Evolutionary conservation across 2,113 vertebrate species (phyloP), one percentile per base, ranked within the genome.

Genomic region (Jacana jacana): DNA sequence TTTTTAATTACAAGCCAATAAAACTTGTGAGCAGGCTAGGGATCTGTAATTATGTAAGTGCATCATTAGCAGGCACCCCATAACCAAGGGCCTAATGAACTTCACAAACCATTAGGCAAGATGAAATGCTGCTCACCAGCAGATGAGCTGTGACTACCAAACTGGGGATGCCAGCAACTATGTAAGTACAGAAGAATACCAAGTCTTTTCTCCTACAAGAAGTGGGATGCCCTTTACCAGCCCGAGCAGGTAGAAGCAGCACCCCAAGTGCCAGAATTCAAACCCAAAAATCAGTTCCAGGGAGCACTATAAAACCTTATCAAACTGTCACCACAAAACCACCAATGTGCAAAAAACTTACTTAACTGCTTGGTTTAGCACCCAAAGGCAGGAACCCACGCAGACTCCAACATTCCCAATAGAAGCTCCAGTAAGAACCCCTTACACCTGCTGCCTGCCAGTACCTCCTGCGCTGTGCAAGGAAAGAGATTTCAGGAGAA

Each of bases 391-490:
- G 51, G 65, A 37, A 88, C 33, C 13, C 13, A 23, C 0, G 0
- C 2, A 1, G 54, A 7, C 24, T 25, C 37, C 51, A 7, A 0
- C 1, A 1, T 8, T 84, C 22, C 55, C 42, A 28, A 1, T 3
- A 17, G 37, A 54, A 91, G 20, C 33, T 83, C 27, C 40, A 11
- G 1, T 1, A 44, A 0, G 3, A 55, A 22, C 8, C 44, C 23
- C n/a, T 88, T 24, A 6, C 6, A 10, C 16, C 46, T 66, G 19
- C 25, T 33, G 9, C n/a, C 77, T 42, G 44, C 42, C 55, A 46
- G 0, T 2, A 33, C 30, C n/a, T 27, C 30, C 60, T 7, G 1
- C 0, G 0, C 31, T 27, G 15, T 28, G 30, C 20, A 66, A 78
- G 31, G 30, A 17, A 30, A 49, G 13, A 88, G 23, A 33, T 70